Base-by-base conservation (phyloP, 2,888 invertebrate genomes). In the Rotaria socialis region DNA sequence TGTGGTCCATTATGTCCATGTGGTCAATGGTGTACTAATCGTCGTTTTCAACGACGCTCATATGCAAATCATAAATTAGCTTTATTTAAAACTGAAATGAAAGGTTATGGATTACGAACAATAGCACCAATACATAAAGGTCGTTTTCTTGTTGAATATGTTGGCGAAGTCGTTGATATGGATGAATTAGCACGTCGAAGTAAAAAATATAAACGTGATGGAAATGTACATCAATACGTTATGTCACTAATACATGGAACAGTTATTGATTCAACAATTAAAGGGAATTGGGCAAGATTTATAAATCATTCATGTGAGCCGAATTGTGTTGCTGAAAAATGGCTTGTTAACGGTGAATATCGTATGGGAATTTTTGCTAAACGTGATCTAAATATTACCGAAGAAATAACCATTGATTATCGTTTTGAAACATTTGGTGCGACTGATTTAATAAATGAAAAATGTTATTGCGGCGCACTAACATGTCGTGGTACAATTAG, bases 301-400 rank as follows among this genome's bases (percentile, higher is more conserved):
- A 97, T 99, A 89, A 99, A 99, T 92, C 99, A 99, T 91, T 97
- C 97, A 84, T 99, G 99, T 91, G 96, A 98, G 89, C 99, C 99
- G 0, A 99, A 98, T 91, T 95, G 97, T 6, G 96, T 96, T 92
- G 99, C 98, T 0, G 97, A 99, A 92, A 99, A 99, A 92, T 93
- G 93, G 93, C 93, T 92, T 67, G 92, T 93, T 5, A 92, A 92
- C 89, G 92, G 92, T 22, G 96, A 96, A 90, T 92, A 97, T 84
- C 93, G 98, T 88, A 96, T 99, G 89, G 99, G 99, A 0, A 99
- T 99, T 92, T 99, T 99, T 92, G 95, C 96, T 88, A 94, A 94
- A 87, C 93, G 94, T 88, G 93, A 94, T 56, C 95, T 99, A 87
- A 91, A 93, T 85, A 93, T 94, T 0, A 96, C 96, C 0, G 97